Percentiles rank a stretch among this genome's conserved stretches.
Conservation (phyloP, 2,797 vertebrate genomes). For the Trematomus bernacchii region DNA sequence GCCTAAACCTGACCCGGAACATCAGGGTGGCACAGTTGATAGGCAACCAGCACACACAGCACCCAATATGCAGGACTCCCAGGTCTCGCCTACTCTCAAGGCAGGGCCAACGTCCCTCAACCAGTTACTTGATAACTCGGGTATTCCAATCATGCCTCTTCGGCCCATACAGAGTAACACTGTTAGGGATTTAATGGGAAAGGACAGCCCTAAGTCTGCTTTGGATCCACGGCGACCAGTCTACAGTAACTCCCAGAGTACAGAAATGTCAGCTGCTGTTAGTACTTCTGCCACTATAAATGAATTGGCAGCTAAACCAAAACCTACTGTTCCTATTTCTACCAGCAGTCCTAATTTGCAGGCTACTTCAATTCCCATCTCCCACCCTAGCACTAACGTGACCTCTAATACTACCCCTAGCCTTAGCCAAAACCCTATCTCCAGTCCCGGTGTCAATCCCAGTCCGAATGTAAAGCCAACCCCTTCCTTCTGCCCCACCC, state of each 20-base stretch:
- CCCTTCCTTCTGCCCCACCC: constrained; percentile 43
- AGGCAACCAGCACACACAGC: constrained; percentile 62
- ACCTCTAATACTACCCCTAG: constrained; percentile 61
- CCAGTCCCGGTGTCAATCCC: constrained; percentile 52
- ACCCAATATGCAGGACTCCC: constrained; percentile 82
- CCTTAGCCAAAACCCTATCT: constrained; percentile 64
- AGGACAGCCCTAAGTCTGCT: constrained; percentile 70
- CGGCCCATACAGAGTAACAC: constrained; percentile 80
- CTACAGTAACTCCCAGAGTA: constrained; percentile 67
- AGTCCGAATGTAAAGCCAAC: constrained; percentile 62
- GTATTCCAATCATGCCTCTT: constrained; percentile 84
- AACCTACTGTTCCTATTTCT: constrained; percentile 56
- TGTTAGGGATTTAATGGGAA: constrained; percentile 69
- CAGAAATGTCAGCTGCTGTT: constrained; percentile 69
- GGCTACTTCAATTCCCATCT: constrained; percentile 55
- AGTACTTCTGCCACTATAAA: constrained; percentile 70
- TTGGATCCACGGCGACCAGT: constrained; percentile 71
- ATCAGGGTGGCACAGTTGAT: constrained; percentile 80
- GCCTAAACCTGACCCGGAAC: constrained; percentile 86
- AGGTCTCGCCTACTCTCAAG: constrained; percentile 88
- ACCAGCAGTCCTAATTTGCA: constrained; percentile 72
- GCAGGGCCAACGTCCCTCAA: constrained; percentile 94
- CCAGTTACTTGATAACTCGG: constrained; percentile 94
- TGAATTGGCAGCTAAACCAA: constrained; percentile 80
- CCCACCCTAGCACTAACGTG: constrained; percentile 48